Evolutionary conservation across 1,140 invertebrate species (phyloP), one percentile per base, ranked within the genome.

Genomic region (Drosophila suzukii): DNA sequence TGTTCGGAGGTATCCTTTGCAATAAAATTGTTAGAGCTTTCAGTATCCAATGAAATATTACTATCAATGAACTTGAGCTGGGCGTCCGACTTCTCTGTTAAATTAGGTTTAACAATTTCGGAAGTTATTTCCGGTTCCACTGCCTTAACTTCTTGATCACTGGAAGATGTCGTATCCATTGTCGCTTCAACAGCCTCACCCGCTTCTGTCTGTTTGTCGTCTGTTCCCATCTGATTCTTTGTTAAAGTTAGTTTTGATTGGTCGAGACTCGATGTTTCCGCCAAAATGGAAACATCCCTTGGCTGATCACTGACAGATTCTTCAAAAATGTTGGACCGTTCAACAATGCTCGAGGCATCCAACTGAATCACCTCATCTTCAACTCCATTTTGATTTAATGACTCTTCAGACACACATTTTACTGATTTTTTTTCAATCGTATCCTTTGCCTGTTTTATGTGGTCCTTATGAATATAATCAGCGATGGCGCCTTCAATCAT

Each of bases 321-420:
- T 8, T n/a, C 6, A 11, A 13, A 11, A 17, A 13, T 13, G 13
- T 4, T 3, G 27, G 24, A 30, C 2, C 3, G 24, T 8, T 36
- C 11, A n/a, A 15, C 10, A 11, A 17, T 15, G n/a, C 6, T 43
- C 5, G 65, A 68, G 7, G 49, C 24, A 36, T 66, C 61, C 30
- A 68, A 34, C n/a, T 46, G 38, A 30, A 66, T 67, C 7, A 15
- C 20, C 17, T 67, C 24, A 15, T 38, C 47, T 13, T 15, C 13
- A 15, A 32, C 2, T 17, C 8, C 32, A 0, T 49, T 49, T 30
- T 32, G 24, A n/a, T 32, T 30, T 3, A 17, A 47, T 13, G 46
- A 27, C 20, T 47, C 46, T 27, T 41, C 39, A 41, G 43, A 11
- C 20, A 24, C 20, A 41, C n/a, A n/a, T 15, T 41, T 15, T 15